These are phyloP conservation scores for Lumbricus terrestris DNA, from an alignment of 2,888 invertebrate genomes.

Conservation along the genomic window DNA sequence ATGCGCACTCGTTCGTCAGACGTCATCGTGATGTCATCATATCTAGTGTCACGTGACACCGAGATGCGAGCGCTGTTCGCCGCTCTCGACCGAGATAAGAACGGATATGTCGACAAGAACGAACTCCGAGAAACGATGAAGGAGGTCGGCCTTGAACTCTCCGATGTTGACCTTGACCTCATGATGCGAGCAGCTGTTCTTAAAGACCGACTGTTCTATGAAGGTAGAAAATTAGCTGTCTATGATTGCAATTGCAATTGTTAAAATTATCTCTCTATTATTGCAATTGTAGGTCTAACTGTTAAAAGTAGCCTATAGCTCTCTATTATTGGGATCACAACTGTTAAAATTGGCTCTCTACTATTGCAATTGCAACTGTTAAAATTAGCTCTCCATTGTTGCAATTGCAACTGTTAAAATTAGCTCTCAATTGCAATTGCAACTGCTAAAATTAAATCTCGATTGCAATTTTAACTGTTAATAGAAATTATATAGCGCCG, in stretches of 20 bases:
- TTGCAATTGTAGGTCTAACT: too few relatives aligned
- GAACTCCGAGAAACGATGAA: slow-evolving; percentile 28
- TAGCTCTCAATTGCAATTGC: too few relatives aligned
- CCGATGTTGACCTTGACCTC: slow-evolving; percentile 33
- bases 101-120: slow-evolving; percentile 28
- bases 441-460: too few relatives aligned
- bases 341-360: too few relatives aligned
- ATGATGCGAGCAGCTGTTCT: slow-evolving; percentile 38
- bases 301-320: too few relatives aligned
- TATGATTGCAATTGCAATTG: not conserved
- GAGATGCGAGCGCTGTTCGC: slow-evolving; percentile 38
- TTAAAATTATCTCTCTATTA: too few relatives aligned
- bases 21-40: not conserved
- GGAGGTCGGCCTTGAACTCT: slow-evolving; percentile 31
- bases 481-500: too few relatives aligned
- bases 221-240: slow-evolving; percentile 26
- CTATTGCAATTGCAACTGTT: too few relatives aligned
- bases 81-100: slow-evolving; percentile 38
- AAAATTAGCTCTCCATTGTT: too few relatives aligned
- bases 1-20: not conserved
- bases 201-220: slow-evolving; percentile 39
- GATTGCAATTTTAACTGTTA: too few relatives aligned
- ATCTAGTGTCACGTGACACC: slow-evolving; percentile 26
- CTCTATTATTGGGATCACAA: too few relatives aligned
- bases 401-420: too few relatives aligned